Evolutionary conservation across 2,888 invertebrate genomes (phyloP).

Genomic region (Cantharis rufa): DNA sequence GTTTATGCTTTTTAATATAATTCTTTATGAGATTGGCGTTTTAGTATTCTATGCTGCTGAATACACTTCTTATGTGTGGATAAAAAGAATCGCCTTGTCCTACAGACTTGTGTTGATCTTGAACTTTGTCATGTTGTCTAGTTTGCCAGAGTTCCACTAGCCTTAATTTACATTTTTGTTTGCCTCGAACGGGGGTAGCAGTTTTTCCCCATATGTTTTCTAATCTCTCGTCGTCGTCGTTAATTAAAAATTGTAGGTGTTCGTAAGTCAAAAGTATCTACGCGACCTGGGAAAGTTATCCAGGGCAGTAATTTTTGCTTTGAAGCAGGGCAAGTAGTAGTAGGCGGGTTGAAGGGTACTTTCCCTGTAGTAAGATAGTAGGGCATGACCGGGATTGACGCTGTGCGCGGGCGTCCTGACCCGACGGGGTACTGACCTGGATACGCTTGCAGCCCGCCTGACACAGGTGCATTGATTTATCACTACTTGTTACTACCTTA

Average conservation of each 20-base stretch:
- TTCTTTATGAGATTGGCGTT: not conserved
- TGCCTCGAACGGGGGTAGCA: too few relatives aligned
- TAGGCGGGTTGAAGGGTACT: constrained; percentile 34
- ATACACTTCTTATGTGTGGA: not conserved
- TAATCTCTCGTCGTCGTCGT: not conserved
- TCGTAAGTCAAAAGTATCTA: constrained; percentile 27
- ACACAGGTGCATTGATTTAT: constrained; percentile 55
- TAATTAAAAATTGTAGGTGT: constrained; percentile 7
- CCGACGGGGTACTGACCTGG: constrained; percentile 53
- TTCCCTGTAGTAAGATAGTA: constrained; percentile 35
- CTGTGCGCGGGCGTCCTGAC: constrained; percentile 47
- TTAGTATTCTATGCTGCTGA: not conserved
- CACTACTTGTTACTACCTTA: constrained; percentile 35
- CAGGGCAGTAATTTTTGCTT: constrained; percentile 34
- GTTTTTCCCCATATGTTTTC: not conserved
- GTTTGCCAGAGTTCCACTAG: constrained; percentile 1
- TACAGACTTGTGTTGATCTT: constrained; percentile 7
- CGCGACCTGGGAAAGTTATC: constrained; percentile 33
- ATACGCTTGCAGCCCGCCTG: constrained; percentile 44
- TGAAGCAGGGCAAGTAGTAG: constrained; percentile 32
- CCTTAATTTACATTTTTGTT: not conserved
- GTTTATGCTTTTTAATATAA: not conserved
- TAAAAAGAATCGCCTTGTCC: not conserved
- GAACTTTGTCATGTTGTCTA: constrained; percentile 1
- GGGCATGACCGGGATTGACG: constrained; percentile 41